Percentiles rank a stretch among this genome's conserved stretches.
phyloP scores from a whole-genome alignment of 35 echinoderm and acorn worm genomes.

The Lytechinus pictus region DNA sequence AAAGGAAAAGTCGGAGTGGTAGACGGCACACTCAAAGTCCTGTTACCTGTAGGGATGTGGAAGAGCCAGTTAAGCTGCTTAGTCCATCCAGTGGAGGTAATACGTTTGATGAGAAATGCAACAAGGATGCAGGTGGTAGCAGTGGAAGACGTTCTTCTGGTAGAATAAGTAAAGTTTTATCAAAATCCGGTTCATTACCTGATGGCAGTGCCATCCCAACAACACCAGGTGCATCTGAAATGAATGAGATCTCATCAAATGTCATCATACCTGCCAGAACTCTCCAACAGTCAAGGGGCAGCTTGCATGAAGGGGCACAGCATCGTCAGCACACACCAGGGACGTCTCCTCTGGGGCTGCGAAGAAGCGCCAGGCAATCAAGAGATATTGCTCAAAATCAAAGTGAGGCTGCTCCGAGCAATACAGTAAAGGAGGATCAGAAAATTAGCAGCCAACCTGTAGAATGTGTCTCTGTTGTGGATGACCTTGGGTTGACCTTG shows the following conservation, averaged over 20 bases:
- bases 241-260: not conserved
- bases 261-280: not conserved
- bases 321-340: not conserved
- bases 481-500: not conserved
- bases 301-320: not conserved
- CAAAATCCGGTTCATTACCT: not conserved
- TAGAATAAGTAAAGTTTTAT: not conserved
- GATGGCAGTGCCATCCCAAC: not conserved
- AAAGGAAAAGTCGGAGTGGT: not conserved
- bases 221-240: slow-evolving; percentile 48
- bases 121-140: not conserved
- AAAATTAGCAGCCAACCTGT: not conserved
- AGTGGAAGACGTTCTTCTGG: not conserved
- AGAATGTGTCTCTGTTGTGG: not conserved
- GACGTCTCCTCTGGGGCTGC: not conserved
- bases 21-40: not conserved
- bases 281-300: slow-evolving; percentile 1
- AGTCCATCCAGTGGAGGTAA: not conserved
- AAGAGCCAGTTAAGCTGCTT: not conserved
- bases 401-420: not conserved
- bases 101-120: not conserved
- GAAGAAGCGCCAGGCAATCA: not conserved
- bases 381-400: not conserved
- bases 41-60: not conserved
- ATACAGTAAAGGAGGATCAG: not conserved